These are phyloP conservation scores for Taeniopygia guttata DNA, from an alignment of 2,797 vertebrate genomes.

Conservation along the genomic window DNA sequence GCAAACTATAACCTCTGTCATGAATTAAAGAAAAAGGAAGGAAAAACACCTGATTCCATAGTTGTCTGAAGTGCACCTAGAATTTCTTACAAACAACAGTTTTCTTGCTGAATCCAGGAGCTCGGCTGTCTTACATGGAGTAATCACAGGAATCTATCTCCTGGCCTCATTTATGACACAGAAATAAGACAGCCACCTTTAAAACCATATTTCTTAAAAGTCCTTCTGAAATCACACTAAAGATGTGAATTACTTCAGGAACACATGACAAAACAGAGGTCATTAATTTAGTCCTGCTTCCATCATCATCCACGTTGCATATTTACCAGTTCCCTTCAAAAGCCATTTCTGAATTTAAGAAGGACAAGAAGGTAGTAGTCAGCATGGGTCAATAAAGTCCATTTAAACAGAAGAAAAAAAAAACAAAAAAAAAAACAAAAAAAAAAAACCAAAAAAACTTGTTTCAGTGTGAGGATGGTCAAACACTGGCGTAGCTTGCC, in stretches of 20 bases:
- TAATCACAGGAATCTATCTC: background rate
- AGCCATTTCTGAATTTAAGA: background rate
- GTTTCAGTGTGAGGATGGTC: no score
- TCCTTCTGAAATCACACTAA: background rate
- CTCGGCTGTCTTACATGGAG: background rate
- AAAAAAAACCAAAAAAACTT: no score
- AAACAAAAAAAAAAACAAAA: background rate
- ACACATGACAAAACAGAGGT: background rate
- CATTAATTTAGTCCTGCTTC: background rate
- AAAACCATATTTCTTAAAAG: background rate
- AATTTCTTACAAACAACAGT: background rate
- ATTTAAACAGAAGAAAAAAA: background rate
- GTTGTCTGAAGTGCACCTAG: background rate
- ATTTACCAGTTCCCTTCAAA: background rate
- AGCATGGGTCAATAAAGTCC: background rate
- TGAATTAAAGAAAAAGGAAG: background rate
- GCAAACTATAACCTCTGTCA: background rate
- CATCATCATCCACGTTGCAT: background rate
- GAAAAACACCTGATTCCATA: background rate
- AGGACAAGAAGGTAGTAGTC: background rate
- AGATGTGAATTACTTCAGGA: background rate
- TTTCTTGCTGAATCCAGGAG: background rate
- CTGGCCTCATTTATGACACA: background rate
- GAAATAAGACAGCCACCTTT: background rate
- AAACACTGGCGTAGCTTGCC: no score